Evolutionary conservation across 30 jellyfish, hydroid and myxozoan species (phyloP), one percentile per base, ranked within the genome.

Genomic region (Nemopilema nomurai): DNA sequence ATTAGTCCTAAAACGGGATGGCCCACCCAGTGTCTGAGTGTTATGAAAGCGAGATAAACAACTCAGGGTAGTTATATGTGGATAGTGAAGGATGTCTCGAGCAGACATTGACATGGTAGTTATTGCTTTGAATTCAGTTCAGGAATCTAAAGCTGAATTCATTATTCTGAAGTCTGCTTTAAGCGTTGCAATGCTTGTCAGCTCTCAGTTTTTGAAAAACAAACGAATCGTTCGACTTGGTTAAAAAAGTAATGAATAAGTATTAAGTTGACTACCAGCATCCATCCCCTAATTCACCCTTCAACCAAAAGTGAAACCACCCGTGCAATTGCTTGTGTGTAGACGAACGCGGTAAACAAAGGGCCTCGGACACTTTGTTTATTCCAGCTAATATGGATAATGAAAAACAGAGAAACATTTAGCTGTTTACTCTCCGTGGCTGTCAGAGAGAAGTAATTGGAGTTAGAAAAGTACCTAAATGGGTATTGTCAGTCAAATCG

Each of bases 181-280:
- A 3, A 13, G 57, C 13, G 6, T 41, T 3, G 57, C 57, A 73
- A 73, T 33, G 18, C 8, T 13, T 22, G 29, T 27, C 66, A 31
- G 65, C 19, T 26, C 67, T 27, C 19, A 16, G 33, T 16, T 73
- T 4, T 22, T 62, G 1, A 16, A 22, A 22, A 73, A 73, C 33
- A 20, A 73, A 73, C 33, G 83, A 29, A 73, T 73, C 33, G 23
- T 73, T 33, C 69, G 71, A 18, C 16, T 25, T 73, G 83, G 83
- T 73, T 33, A 30, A 20, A 41, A 21, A 29, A 1, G 51, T 31
- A 73, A 73, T 73, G 69, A 31, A 49, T 23, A 73, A 73, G 33
- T 31, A 73, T 73, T 73, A 31, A 32, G 69, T 49, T 49, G 83
- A 31, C 83, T 20, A 73, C 57, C 6, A 8, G 49, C 49, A 73